Percentiles rank a stretch among this genome's conserved stretches.
These are phyloP conservation scores for Oreamnos americanus DNA, from an alignment of 2,113 vertebrate species.

Conservation along the genomic window DNA sequence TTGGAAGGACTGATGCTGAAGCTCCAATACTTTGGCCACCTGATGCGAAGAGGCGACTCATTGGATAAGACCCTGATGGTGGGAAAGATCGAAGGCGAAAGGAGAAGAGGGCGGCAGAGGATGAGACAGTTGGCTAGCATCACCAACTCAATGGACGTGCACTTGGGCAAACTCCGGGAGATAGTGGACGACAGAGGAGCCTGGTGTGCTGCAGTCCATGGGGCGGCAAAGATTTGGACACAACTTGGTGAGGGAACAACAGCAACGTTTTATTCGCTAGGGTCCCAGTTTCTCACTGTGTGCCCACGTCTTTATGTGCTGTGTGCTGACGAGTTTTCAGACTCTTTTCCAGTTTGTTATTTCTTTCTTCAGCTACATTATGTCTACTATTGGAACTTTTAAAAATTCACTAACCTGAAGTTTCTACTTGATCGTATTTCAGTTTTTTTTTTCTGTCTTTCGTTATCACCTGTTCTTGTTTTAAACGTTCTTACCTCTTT, in stretches of 20 bases:
- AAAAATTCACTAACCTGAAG: not conserved
- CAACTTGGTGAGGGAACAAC: too few species aligned
- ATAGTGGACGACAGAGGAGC: not conserved
- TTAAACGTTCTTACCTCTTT: not conserved
- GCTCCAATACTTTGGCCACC: not conserved
- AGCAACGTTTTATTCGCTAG: accelerated
- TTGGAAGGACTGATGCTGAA: not conserved
- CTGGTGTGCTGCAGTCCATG: not conserved
- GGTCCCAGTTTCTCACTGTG: too few species aligned
- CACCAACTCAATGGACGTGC: not conserved
- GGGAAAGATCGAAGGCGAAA: not conserved
- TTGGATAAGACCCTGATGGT: not conserved
- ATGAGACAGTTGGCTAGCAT: not conserved
- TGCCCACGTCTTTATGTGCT: accelerated
- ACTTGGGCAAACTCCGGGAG: not conserved
- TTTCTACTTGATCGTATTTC: not conserved
- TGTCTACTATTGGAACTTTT: not conserved
- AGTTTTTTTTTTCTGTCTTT: not conserved
- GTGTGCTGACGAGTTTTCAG: not conserved
- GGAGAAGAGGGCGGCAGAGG: not conserved
- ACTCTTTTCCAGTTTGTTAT: not conserved
- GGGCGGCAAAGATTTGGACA: not conserved
- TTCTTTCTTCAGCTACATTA: not conserved
- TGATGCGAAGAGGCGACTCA: not conserved
- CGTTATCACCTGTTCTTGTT: not conserved